Evolutionary conservation across 2,113 vertebrate species (phyloP).

Genomic region (human (Homo sapiens)): DNA sequence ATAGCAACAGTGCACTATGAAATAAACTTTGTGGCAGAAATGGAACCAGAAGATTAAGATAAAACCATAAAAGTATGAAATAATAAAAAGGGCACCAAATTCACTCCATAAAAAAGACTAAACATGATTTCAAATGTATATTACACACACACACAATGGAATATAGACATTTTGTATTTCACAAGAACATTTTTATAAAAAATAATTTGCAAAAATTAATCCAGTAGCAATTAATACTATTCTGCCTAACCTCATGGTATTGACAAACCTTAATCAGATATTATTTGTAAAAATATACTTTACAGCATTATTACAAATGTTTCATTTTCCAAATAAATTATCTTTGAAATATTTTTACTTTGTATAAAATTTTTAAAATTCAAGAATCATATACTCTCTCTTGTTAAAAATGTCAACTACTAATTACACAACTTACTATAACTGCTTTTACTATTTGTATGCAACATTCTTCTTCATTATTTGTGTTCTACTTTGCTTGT

Average conservation of each 20-base stretch:
- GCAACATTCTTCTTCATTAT: not conserved
- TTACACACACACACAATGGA: not conserved
- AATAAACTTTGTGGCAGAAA: constrained; percentile 70
- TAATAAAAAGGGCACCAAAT: constrained; percentile 28
- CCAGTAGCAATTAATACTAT: constrained; percentile 21
- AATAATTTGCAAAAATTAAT: not conserved
- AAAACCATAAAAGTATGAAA: constrained; percentile 59
- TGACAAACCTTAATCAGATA: not conserved
- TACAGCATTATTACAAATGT: not conserved
- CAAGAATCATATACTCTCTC: not conserved
- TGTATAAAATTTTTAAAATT: not conserved
- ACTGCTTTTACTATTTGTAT: not conserved
- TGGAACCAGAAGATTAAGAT: constrained; percentile 68
- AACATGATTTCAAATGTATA: constrained; percentile 32
- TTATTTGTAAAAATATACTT: not conserved
- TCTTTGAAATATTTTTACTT: constrained; percentile 6
- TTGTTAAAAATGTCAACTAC: not conserved
- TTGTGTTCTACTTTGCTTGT: not conserved
- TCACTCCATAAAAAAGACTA: not conserved
- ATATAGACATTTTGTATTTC: not conserved
- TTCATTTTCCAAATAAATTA: not conserved
- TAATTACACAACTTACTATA: not conserved
- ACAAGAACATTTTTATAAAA: not conserved
- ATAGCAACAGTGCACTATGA: constrained; percentile 61
- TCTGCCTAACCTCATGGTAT: not conserved